Base-by-base conservation (phyloP, 2,797 vertebrate genomes). In the Gymnothorax reevesii region DNA sequence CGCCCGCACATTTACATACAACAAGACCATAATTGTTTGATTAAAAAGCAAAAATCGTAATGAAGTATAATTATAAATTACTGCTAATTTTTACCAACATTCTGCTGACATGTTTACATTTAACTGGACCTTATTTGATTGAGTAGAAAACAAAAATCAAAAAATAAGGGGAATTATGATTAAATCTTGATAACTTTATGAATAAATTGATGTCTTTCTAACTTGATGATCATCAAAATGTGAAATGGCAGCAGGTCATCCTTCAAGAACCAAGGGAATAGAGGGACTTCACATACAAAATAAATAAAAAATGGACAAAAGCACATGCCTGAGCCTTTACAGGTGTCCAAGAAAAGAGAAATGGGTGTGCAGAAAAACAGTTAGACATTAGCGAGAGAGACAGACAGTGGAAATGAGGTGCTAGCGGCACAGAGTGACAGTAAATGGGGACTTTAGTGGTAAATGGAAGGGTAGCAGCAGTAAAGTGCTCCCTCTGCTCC, bases 371-470 rank as follows among this genome's bases (percentile, higher is more conserved):
- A 49, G 62, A 71, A 7, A 49, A n/a, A 57, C 64, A 27, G 62
- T 25, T 22, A 49, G 52, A 75, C 66, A 33, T 57, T 42, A 84
- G 83, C 55, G n/a, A 71, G 64, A 73, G 55, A 66, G 52, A 62
- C 57, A 12, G 49, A 54, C 42, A 79, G 52, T 52, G 75, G 54
- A 54, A 79, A 54, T 54, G 75, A 54, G 75, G 75, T 1, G 6
- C 49, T 79, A 1, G 75, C 17, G 8, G 54, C 4, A n/a, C 54
- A 33, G 54, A 82, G 80, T 82, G 80, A 82, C 80, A 82, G 80
- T 82, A 82, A 82, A 82, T 59, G 80, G 55, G 25, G 55, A 59
- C 22, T 27, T 57, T 82, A 59, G 3, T 13, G 80, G 80, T 82
- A 82, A 82, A 59, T 59, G 57, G 80, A 10, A 33, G 54, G n/a